These are phyloP conservation scores for Xenops minutus DNA, from an alignment of 2,797 vertebrate species.

Conservation along the genomic window DNA sequence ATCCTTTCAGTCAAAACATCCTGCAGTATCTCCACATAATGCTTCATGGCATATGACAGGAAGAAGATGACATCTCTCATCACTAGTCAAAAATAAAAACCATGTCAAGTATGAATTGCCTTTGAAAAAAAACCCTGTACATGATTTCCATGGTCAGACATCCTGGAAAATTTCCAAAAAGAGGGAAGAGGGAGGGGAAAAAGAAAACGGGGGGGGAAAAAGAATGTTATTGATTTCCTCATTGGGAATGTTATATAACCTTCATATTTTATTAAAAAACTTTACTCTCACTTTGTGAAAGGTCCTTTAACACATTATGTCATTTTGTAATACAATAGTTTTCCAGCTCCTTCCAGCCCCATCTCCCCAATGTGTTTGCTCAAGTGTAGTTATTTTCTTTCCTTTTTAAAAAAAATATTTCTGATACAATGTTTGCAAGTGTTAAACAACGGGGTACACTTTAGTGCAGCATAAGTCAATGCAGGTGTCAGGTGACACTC, in stretches of 20 bases:
- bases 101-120: constrained; percentile 50
- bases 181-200: background rate
- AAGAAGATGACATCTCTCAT: constrained; percentile 61
- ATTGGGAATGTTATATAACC: constrained; percentile 54
- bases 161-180: constrained; percentile 2
- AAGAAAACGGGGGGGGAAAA: background rate
- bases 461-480: background rate
- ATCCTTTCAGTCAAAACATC: constrained; percentile 58
- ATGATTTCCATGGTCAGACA: constrained; percentile 34
- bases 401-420: background rate
- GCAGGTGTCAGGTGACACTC: background rate
- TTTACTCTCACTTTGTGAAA: constrained; percentile 23
- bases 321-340: constrained; percentile 52
- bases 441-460: constrained; percentile 31
- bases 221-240: constrained; percentile 31
- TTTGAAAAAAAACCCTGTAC: constrained; percentile 25
- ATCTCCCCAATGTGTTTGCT: constrained; percentile 36
- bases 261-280: constrained; percentile 60
- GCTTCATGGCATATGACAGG: constrained; percentile 64
- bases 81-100: constrained; percentile 66
- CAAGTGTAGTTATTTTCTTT: constrained; percentile 22
- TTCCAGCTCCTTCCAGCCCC: constrained; percentile 11
- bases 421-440: constrained; percentile 39
- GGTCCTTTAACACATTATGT: background rate
- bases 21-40: constrained; percentile 30